Evolutionary conservation across 2,113 vertebrate species (phyloP).

Genomic region (Paratilapia polleni): DNA sequence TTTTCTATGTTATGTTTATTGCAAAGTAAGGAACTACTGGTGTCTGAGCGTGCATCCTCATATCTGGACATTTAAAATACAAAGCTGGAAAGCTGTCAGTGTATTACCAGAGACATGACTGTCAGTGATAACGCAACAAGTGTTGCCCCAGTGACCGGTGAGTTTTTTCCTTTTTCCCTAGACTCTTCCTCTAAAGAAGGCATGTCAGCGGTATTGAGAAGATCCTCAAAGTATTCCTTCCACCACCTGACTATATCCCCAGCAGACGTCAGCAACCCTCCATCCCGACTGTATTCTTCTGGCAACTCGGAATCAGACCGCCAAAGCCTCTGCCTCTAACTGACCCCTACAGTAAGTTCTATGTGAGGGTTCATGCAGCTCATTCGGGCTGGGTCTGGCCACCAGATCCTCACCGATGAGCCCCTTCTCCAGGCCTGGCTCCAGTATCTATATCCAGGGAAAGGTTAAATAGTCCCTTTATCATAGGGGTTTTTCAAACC

Average conservation of each 20-base stretch:
- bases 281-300: not conserved
- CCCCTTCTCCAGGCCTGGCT: not conserved
- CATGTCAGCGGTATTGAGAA: accelerated
- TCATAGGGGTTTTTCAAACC: not conserved
- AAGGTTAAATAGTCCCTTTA: not conserved
- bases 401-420: no score
- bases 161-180: not conserved
- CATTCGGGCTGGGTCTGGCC: not conserved
- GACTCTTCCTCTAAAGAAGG: not conserved
- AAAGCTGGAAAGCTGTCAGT: not conserved
- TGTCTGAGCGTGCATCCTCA: not conserved
- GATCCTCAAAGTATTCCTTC: not conserved
- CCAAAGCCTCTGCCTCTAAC: no score
- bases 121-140: not conserved
- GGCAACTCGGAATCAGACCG: not conserved
- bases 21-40: not conserved
- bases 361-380: no score
- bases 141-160: no score
- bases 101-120: not conserved
- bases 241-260: not conserved
- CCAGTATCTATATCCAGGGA: not conserved
- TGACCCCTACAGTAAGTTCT: no score
- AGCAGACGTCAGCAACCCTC: no score
- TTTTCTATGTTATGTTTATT: not conserved
- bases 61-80: not conserved